Evolutionary conservation across 2,797 vertebrate genomes (phyloP).

Genomic region (Falco rusticolus): DNA sequence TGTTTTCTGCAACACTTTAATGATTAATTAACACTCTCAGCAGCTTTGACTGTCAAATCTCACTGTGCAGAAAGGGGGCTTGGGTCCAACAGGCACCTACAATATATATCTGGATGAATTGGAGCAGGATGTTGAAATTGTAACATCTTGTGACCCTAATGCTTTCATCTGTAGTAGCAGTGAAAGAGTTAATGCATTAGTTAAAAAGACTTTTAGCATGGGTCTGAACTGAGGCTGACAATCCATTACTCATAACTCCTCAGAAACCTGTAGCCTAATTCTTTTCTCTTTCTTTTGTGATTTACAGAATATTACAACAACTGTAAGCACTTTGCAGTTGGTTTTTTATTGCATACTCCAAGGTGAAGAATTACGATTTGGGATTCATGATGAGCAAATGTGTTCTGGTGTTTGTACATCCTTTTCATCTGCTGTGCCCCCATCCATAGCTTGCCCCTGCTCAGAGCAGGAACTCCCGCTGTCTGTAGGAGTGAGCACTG

Average conservation of each 20-base stretch:
- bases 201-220: constrained; percentile 31
- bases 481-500: accelerated
- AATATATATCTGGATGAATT: background rate
- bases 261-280: constrained; percentile 19
- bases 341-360: constrained; percentile 1
- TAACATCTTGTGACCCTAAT: constrained; percentile 16
- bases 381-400: background rate
- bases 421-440: constrained; percentile 5
- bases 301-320: constrained; percentile 49
- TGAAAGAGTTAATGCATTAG: constrained; percentile 63
- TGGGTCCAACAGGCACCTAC: background rate
- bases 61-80: background rate
- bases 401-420: background rate
- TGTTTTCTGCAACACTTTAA: background rate
- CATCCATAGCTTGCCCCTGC: background rate
- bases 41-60: background rate
- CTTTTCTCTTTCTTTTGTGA: constrained; percentile 31
- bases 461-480: background rate
- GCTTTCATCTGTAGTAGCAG: constrained; percentile 49
- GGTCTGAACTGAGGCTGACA: constrained; percentile 41
- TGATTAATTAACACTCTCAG: background rate
- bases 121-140: constrained; percentile 23
- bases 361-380: constrained; percentile 31
- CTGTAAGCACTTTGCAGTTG: constrained; percentile 47
- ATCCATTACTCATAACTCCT: constrained; percentile 56